A percentile compares a stretch with the other conserved stretches of the same genome.
Conservation (phyloP, 2,113 vertebrate genomes). For the Platanista minor region DNA sequence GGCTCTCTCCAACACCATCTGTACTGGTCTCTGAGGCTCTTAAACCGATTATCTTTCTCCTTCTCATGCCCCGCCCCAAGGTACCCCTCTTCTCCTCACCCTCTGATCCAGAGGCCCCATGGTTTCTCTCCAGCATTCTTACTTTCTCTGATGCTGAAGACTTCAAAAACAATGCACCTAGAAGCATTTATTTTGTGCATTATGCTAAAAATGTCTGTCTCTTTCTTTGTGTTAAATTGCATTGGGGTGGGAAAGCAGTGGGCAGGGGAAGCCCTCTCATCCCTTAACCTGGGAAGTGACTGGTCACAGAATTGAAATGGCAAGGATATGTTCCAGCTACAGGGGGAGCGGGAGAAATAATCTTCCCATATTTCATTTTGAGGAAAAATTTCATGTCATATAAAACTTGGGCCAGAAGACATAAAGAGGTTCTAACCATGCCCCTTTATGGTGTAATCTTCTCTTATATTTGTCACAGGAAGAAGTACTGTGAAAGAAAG, state of each 20-base stretch:
- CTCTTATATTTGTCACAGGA: neutral
- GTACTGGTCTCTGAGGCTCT: neutral
- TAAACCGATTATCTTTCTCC: neutral
- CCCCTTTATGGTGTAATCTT: neutral
- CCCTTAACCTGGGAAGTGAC: neutral
- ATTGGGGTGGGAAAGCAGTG: neutral
- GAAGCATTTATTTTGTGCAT: neutral
- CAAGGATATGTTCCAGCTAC: neutral
- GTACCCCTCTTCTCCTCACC: neutral
- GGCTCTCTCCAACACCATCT: neutral
- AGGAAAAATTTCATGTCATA: neutral
- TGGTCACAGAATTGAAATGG: neutral
- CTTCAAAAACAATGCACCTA: neutral
- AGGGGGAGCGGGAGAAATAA: no score
- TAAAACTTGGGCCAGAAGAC: neutral
- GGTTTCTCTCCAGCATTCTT: neutral
- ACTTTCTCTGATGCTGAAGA: neutral
- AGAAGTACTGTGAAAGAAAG: accelerated
- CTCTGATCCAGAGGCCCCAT: neutral
- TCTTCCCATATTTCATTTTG: neutral
- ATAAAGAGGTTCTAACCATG: neutral
- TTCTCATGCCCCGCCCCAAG: accelerated
- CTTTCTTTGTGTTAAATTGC: neutral
- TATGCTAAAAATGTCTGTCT: neutral
- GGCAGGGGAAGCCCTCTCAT: neutral